Percentiles rank a stretch among this genome's conserved stretches.
Evolutionary conservation across 2,113 vertebrate genomes (phyloP).

Genomic region (Emydocephalus ijimae): DNA sequence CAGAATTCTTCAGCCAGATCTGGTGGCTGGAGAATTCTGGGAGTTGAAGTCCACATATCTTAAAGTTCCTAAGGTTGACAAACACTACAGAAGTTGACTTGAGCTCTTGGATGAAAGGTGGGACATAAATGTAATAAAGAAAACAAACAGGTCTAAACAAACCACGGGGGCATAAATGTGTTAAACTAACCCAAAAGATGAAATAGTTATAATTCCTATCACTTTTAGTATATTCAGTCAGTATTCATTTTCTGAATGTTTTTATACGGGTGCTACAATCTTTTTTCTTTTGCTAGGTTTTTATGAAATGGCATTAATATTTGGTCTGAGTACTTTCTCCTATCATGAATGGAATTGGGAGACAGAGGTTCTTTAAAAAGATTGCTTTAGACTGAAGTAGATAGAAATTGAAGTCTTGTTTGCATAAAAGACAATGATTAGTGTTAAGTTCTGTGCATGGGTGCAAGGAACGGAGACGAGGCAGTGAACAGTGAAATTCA

Average conservation of each 20-base stretch:
- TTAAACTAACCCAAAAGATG: background rate
- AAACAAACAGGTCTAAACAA: background rate
- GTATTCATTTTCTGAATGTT: conserved; percentile 1
- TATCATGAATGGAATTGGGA: conserved; percentile 48
- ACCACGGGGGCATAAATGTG: background rate
- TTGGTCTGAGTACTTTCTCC: conserved; percentile 21
- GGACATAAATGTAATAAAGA: background rate
- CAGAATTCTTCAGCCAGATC: background rate
- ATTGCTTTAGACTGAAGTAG: conserved; percentile 32
- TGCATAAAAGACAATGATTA: conserved; percentile 38
- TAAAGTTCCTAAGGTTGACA: background rate
- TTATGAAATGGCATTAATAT: conserved; percentile 60
- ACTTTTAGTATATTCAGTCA: background rate
- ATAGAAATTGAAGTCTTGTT: conserved; percentile 54
- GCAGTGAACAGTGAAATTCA: too few species aligned
- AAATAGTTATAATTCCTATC: background rate
- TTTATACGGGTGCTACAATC: background rate
- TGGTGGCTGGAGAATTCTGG: background rate
- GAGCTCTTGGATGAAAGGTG: background rate
- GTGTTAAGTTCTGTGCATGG: too few species aligned
- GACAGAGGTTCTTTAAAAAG: too few species aligned
- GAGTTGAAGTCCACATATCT: background rate
- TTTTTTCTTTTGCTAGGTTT: conserved; percentile 32
- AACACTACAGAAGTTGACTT: background rate
- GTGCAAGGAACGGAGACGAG: too few species aligned